Percentiles rank a stretch among this genome's conserved stretches.
These are phyloP conservation scores for Argentina silus DNA, from an alignment of 2,797 vertebrate genomes.

Conservation along the genomic window DNA sequence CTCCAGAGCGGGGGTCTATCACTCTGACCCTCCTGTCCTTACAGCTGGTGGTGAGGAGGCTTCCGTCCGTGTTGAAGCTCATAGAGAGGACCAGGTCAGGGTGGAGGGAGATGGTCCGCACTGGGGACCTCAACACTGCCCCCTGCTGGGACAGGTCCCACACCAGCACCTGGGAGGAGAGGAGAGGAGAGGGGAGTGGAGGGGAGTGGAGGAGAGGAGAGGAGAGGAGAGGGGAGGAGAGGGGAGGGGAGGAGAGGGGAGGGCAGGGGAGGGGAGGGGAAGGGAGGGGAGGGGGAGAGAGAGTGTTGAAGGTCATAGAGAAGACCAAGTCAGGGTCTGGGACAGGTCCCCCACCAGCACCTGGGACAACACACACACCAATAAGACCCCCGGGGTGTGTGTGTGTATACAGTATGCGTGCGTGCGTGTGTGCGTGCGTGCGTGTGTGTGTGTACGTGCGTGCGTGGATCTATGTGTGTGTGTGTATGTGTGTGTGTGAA, in stretches of 20 bases:
- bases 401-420: not conserved
- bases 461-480: not conserved
- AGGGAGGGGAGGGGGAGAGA: not conserved
- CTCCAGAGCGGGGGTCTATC: slow-evolving; percentile 84
- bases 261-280: not conserved
- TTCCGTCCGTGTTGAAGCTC: slow-evolving; percentile 90
- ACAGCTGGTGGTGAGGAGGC: slow-evolving; percentile 87
- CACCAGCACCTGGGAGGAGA: slow-evolving; percentile 83
- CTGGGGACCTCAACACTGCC: slow-evolving; percentile 76
- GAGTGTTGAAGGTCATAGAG: too few species aligned
- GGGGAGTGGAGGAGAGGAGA: too few species aligned
- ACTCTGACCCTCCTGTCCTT: slow-evolving; percentile 87
- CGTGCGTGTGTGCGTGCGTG: not conserved
- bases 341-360: not conserved
- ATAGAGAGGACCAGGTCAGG: slow-evolving; percentile 87
- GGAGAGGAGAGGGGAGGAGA: not conserved
- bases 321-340: not conserved
- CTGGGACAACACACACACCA: not conserved
- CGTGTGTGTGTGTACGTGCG: slow-evolving; percentile 9
- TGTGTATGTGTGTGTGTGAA: not conserved
- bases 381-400: not conserved
- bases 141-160: slow-evolving; percentile 87
- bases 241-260: too few species aligned
- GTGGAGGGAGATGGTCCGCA: slow-evolving; percentile 80
- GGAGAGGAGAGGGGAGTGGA: not conserved